A percentile compares a stretch with the other conserved stretches of the same genome.
Evolutionary conservation across 2,888 invertebrate genomes (phyloP).

Genomic region (Lasioglossum figueresi): DNA sequence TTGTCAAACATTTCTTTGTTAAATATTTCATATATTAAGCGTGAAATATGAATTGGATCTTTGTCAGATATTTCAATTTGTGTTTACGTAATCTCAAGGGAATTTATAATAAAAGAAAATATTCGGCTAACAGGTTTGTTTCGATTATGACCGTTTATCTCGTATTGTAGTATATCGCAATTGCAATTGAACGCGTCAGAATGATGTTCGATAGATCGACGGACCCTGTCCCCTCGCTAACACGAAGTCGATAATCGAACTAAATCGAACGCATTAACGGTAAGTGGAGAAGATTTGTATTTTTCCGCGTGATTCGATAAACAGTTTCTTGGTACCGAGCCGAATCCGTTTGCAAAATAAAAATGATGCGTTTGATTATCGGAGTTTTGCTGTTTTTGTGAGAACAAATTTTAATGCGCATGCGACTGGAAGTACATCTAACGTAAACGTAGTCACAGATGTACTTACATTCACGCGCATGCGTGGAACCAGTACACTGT

Average conservation of each 20-base stretch:
- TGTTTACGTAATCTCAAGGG: neutral
- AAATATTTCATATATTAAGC: neutral
- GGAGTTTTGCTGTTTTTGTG: neutral
- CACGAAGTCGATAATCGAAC: slow-evolving; percentile 38
- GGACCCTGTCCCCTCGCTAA: neutral
- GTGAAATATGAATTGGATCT: neutral
- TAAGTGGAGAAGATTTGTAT: neutral
- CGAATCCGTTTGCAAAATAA: neutral
- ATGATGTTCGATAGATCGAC: slow-evolving; percentile 37
- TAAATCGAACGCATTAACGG: too few species aligned
- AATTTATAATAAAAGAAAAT: neutral
- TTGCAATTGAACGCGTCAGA: slow-evolving; percentile 7
- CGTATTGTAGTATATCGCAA: slow-evolving; percentile 5
- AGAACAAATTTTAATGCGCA: too few species aligned
- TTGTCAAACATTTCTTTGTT: neutral
- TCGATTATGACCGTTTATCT: neutral
- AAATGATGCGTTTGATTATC: neutral
- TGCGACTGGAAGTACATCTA: too few species aligned
- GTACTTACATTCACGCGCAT: neutral
- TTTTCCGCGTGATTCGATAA: neutral
- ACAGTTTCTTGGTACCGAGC: neutral
- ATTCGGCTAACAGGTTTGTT: neutral
- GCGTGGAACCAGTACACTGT: neutral
- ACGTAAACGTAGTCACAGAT: too few species aligned
- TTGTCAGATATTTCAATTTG: neutral